Evolutionary conservation across 2,797 vertebrate genomes (phyloP), one percentile per base, ranked within the genome.

Genomic region (Leptodactylus fallax): DNA sequence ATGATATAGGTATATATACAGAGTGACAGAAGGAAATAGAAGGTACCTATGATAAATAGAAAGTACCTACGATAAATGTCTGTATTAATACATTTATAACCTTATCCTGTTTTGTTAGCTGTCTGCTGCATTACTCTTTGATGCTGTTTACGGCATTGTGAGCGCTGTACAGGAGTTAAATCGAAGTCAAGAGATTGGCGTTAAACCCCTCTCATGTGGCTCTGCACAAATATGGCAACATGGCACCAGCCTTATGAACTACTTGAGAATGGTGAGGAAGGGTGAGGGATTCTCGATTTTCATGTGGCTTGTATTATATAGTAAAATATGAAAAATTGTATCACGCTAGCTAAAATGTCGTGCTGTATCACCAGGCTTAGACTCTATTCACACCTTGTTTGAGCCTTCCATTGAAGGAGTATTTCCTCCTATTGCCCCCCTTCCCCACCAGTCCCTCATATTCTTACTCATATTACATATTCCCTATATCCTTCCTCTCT

Each of bases 171-270:
- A 99, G 92, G 97, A 99, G 93, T 91, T 99, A 92, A 99, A 99
- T 95, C 96, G 97, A 58, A 99, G 98, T 94, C 98, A 99, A 93
- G 98, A 99, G 87, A 98, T 99, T 0, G 98, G 98, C 0, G 97
- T 98, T 89, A 99, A 97, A 90, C 97, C 98, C 89, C 95, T 99
- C 91, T 99, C 98, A 90, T 99, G 98, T 45, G 98, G 97, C 91
- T 99, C 98, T 0, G 97, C 98, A 47, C 99, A 99, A 94, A 99
- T 99, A 94, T 99, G 98, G 98, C 98, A 98, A 93, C 98, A 99
- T 0, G 98, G 98, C 88, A 99, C 98, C 92, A 99, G 98, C 93
- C 96, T 99, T 90, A 99, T 99, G 98, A 99, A 99, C 95, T 99
- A 99, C 94, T 95, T 99, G 92, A 96, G 98, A 94, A 99, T 99